Base-by-base conservation (phyloP, 2,888 invertebrate genomes). In the Biston betularia region DNA sequence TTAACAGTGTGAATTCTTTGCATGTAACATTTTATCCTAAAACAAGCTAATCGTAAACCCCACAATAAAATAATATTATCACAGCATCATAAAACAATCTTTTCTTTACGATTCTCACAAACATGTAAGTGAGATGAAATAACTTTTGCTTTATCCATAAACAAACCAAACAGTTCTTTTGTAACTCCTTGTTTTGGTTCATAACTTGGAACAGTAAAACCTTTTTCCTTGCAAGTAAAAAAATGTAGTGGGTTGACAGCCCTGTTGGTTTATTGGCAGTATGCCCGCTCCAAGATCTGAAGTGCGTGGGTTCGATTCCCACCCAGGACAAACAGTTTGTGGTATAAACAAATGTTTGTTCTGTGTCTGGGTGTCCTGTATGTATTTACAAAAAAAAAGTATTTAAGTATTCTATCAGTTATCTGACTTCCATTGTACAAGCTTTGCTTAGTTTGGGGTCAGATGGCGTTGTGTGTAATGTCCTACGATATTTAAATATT, bases 1-100 rank as follows among this genome's bases (percentile, higher is more conserved):
- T 33, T 45, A 60, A 45, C 49, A 34, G 15, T n/a, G 42, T 34
- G 15, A 44, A 52, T 60, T 38, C 14, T 42, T 34, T 46, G 9
- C 14, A 45, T 40, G 52, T 60, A 54, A 55, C 8, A 10, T 56
- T 60, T 53, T 66, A 38, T 58, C 52, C 65, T 50, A 62, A 65
- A 65, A 65, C 66, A 61, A 58, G 63, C 24, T 24, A 66, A 65
- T 77, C 81, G 73, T 85, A 83, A 84, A 83, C 78, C 79, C 42
- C 73, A 75, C 80, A 78, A 81, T 84, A 86, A 83, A 87, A 86
- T 80, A 82, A 86, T 83, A 82, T 81, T 81, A 83, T 83, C 79
- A 85, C 82, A 80, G 80, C 72, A 69, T 56, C 79, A 80, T 82
- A 87, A 86, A 85, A 86, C 82, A 80, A 83, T 79, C 70, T 88